Base-by-base conservation (phyloP, 2,888 invertebrate genomes). In the Argyresthia albistria region DNA sequence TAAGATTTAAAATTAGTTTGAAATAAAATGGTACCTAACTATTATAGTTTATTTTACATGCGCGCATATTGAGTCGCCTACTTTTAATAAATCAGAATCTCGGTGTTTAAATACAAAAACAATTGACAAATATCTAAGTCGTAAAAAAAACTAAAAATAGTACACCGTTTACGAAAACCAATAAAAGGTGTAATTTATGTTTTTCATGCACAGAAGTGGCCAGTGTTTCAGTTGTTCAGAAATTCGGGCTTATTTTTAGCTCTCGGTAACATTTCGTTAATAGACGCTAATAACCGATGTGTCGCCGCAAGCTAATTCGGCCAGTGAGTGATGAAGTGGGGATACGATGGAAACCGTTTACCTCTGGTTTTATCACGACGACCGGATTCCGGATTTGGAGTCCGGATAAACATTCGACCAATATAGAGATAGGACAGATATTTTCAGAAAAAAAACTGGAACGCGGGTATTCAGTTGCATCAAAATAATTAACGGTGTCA, bases 221-320 rank as follows among this genome's bases (percentile, higher is more conserved):
- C 25, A 25, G 25, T 25, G 25, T 25, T 25, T 25, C 25, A 25
- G 25, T 25, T 25, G 25, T 25, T 25, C 25, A 25, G 25, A 25
- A 25, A 25, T 25, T 25, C 25, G 25, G 25, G 25, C 25, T 25
- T 25, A 25, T 25, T 25, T 25, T 25, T 25, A 25, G 25, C 25
- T 25, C 25, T 25, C 6, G 25, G 25, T 78, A 76, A 81, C 74
- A 75, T 62, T 67, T 62, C 67, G 73, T 76, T 82, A 83, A 83
- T 82, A 76, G 83, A 65, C 63, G 61, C 68, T 75, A 78, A 75
- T 76, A 69, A 15, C 66, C 60, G 63, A 58, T 61, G 60, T 63
- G 66, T 70, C 71, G 68, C 63, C 62, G 64, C 73, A 73, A 73
- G 76, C 77, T 57, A 70, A 69, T 74, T 79, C 61, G 56, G 35